Base-by-base conservation (phyloP, 64 coral and sea anemone species). In the Montipora capricornis region DNA sequence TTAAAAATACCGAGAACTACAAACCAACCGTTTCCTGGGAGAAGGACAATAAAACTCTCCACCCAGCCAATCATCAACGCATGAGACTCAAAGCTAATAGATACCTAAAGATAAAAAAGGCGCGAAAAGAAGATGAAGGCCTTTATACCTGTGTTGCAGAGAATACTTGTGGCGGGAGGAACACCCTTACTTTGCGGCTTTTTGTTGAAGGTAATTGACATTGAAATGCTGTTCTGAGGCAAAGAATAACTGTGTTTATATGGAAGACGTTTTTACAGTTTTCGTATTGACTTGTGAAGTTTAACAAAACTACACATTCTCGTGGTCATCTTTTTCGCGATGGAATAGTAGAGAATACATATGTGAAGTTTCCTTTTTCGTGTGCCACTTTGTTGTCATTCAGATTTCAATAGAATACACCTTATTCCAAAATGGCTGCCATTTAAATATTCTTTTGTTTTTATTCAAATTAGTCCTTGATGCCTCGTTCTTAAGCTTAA, bases 101-200 rank as follows among this genome's bases (percentile, higher is more conserved):
- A 94, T 96, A 94, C 78, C 70, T 96, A 17, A 96, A 94, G 68
- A 87, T 96, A 16, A 96, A 94, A 66, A 74, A 14, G 0, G 16
- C 74, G 3, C 10, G 47, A 9, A 91, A 90, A 73, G 69, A 88
- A 10, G 95, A 96, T 10, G 80, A 71, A 5, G 95, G 95, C 20
- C 47, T 17, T 2, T 96, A 96, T 71, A 94, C 77, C 5, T 96
- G 95, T 60, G 88, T 88, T 50, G 91, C 88, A 8, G 79, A n/a
- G 19, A 96, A 91, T 52, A 6, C 59, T 5, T 90, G 69, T 50
- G 95, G 95, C 37, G 74, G 47, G 6, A 77, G 64, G 51, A 90
- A 88, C 11, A 29, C 83, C 4, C 48, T 45, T 26, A 82, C 80
- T 0, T 91, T 94, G 12, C 16, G 80, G 49, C 88, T 96, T 17